A percentile compares a stretch with the other conserved stretches of the same genome.
These are phyloP conservation scores for Drosophila atripex DNA, from an alignment of 2,888 invertebrate genomes.

Conservation along the genomic window DNA sequence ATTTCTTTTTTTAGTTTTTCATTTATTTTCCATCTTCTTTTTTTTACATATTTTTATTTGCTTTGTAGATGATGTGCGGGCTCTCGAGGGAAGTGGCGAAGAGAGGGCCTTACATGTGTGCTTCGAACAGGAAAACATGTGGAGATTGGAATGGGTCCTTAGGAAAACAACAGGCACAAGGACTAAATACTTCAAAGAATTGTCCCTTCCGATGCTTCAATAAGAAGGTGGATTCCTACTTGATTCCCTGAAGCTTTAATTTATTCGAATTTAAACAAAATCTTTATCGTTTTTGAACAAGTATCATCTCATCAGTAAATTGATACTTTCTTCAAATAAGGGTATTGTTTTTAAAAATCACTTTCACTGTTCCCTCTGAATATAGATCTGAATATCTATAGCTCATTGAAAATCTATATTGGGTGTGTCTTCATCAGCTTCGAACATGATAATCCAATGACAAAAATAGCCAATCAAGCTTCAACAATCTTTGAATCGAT, in stretches of 20 bases:
- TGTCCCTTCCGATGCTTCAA: background rate
- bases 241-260: background rate
- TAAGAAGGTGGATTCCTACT: background rate
- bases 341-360: background rate
- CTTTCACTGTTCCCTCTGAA: background rate
- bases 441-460: background rate
- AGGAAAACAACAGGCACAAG: background rate
- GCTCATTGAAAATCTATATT: background rate
- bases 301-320: background rate
- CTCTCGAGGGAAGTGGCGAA: background rate
- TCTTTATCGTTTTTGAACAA: background rate
- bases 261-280: background rate
- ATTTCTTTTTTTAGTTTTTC: slow-evolving; percentile 61
- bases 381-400: background rate
- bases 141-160: background rate
- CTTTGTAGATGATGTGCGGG: slow-evolving; percentile 59
- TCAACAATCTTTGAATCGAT: background rate
- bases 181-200: background rate
- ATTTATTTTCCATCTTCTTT: slow-evolving; percentile 38
- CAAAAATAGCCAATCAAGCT: slow-evolving; percentile 26
- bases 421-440: slow-evolving; percentile 22
- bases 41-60: slow-evolving; percentile 59
- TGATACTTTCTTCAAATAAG: too few species aligned
- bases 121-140: background rate
- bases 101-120: slow-evolving; percentile 18